A percentile compares a stretch with the other conserved stretches of the same genome.
Conservation (phyloP, 2,113 vertebrate species). For the Pseudorasbora parva region DNA sequence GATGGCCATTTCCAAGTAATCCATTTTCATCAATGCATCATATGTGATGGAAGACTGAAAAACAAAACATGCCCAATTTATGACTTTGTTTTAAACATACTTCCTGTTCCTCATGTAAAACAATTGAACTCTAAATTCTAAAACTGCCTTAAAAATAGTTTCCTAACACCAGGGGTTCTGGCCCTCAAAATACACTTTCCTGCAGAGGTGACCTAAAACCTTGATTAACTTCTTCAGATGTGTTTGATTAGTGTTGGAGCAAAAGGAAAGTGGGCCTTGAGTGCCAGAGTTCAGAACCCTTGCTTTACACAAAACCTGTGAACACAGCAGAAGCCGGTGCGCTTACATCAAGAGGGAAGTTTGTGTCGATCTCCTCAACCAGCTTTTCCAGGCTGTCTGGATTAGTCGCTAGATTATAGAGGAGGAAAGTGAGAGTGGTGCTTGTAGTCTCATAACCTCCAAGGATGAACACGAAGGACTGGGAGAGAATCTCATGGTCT, state of each 20-base stretch:
- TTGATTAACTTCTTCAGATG: too few relatives aligned
- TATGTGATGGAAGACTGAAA: constrained; percentile 71
- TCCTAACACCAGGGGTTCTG: too few relatives aligned
- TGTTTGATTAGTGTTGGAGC: too few relatives aligned
- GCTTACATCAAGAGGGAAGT: constrained; percentile 79
- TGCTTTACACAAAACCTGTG: neutral
- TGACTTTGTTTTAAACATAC: neutral
- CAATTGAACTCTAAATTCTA: neutral
- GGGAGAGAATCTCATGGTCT: constrained; percentile 83
- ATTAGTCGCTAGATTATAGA: constrained; percentile 79
- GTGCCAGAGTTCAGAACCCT: too few relatives aligned
- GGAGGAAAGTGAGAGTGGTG: constrained; percentile 74
- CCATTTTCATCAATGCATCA: constrained; percentile 75
- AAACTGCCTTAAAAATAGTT: neutral
- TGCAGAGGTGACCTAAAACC: too few relatives aligned
- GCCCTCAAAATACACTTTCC: too few relatives aligned
- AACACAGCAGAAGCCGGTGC: neutral
- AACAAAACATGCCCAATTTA: neutral
- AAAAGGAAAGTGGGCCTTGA: too few relatives aligned
- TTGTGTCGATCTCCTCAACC: constrained; percentile 76
- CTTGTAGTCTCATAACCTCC: constrained; percentile 85
- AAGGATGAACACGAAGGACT: constrained; percentile 80
- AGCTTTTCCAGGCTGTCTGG: constrained; percentile 76
- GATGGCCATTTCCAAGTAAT: constrained; percentile 84
- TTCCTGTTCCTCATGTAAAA: neutral